A percentile compares a stretch with the other conserved stretches of the same genome.
Evolutionary conservation across 1,140 invertebrate species (phyloP).

Genomic region (Drosophila sturtevanti): DNA sequence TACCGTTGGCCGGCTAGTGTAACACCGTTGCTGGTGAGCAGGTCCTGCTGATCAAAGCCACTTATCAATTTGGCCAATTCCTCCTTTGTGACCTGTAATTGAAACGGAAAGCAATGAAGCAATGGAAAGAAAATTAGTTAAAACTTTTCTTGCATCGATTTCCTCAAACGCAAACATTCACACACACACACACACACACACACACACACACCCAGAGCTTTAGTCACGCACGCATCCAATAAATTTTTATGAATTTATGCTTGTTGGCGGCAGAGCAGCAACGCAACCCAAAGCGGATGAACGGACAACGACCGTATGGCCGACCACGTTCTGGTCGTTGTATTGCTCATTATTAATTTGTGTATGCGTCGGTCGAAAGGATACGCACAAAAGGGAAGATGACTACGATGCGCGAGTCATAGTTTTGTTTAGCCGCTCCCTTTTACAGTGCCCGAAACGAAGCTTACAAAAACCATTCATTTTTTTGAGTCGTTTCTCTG

Average conservation of each 20-base stretch:
- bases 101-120: slow-evolving; percentile 1
- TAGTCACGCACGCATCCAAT: slow-evolving; percentile 58
- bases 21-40: slow-evolving; percentile 92
- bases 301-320: slow-evolving; percentile 15
- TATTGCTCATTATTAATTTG: slow-evolving; percentile 28
- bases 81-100: slow-evolving; percentile 91
- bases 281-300: neutral
- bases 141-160: slow-evolving; percentile 15
- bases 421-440: slow-evolving; percentile 11
- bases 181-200: neutral
- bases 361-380: slow-evolving; percentile 39
- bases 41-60: slow-evolving; percentile 93
- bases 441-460: neutral
- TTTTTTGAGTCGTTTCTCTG: slow-evolving; percentile 17
- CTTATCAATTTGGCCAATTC: slow-evolving; percentile 93
- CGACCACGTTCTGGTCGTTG: slow-evolving; percentile 15
- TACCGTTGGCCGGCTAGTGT: slow-evolving; percentile 94
- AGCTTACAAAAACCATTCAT: slow-evolving; percentile 40
- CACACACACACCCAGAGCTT: neutral
- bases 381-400: slow-evolving; percentile 17
- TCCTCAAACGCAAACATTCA: neutral
- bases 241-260: slow-evolving; percentile 53
- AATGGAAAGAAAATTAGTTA: slow-evolving; percentile 12
- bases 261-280: neutral
- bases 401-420: slow-evolving; percentile 10